phyloP scores from a whole-genome alignment of 2,797 vertebrate species.

The Girardinus metallicus region DNA sequence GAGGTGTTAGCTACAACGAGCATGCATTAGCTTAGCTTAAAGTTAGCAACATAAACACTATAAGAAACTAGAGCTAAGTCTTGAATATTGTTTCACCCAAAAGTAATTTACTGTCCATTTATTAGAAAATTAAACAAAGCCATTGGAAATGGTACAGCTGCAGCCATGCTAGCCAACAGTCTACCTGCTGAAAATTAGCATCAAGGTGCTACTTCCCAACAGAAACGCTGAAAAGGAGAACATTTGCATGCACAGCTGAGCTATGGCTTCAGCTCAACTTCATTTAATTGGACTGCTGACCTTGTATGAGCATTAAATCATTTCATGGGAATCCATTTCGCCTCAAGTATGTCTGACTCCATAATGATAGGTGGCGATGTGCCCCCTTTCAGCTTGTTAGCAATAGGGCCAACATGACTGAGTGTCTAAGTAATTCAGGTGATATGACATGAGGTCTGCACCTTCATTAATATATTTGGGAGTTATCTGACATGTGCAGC shows the following conservation, averaged over 20 bases:
- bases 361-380: not conserved
- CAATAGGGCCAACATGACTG: not conserved
- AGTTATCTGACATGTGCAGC: not conserved
- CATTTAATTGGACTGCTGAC: slow-evolving; percentile 1
- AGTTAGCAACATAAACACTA: not conserved
- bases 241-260: not conserved
- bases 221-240: not conserved
- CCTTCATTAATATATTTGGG: not conserved
- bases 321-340: not conserved
- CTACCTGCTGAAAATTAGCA: not conserved
- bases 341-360: slow-evolving; percentile 5
- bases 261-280: not conserved
- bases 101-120: not conserved
- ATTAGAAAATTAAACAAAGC: not conserved
- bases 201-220: not conserved
- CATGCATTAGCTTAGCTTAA: not conserved
- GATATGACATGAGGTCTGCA: not conserved
- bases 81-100: not conserved
- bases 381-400: not conserved
- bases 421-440: not conserved
- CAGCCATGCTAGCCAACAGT: not conserved
- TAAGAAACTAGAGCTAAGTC: not conserved
- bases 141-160: not conserved
- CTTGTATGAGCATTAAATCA: not conserved
- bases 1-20: not conserved